A percentile compares a stretch with the other conserved stretches of the same genome.
phyloP scores from a whole-genome alignment of 23 tunicate species.

The Halocynthia roretzi region DNA sequence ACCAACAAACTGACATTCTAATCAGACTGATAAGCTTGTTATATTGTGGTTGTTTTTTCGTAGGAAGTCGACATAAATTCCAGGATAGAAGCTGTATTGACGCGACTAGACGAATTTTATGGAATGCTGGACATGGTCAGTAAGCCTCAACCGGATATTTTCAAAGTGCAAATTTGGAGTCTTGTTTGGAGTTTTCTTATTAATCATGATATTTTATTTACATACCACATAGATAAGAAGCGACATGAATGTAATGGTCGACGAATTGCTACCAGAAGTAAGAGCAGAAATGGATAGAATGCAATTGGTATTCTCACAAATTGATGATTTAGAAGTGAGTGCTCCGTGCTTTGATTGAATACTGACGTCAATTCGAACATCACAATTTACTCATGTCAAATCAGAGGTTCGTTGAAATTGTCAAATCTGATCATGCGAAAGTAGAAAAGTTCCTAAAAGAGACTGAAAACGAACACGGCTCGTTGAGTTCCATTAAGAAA shows the following conservation, averaged over 20 bases:
- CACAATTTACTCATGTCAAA: constrained; percentile 5
- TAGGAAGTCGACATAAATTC: constrained; percentile 36
- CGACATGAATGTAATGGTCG: constrained; percentile 20
- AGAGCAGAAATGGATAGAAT: constrained; percentile 23
- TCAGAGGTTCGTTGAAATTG: constrained; percentile 49
- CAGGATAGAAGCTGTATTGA: constrained; percentile 49
- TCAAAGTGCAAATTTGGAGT: background rate
- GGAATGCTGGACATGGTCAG: constrained; percentile 72
- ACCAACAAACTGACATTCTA: background rate
- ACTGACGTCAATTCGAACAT: background rate
- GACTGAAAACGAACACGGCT: constrained; percentile 30
- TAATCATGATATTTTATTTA: background rate
- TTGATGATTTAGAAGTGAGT: constrained; percentile 52
- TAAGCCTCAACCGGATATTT: background rate
- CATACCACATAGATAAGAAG: constrained; percentile 28
- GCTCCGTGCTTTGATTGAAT: background rate
- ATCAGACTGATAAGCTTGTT: background rate
- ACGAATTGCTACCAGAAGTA: constrained; percentile 33
- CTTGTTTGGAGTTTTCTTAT: background rate
- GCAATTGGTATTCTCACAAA: constrained; percentile 31
- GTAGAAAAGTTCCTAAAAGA: constrained; percentile 31
- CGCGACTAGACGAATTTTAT: constrained; percentile 54
- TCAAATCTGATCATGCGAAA: constrained; percentile 15
- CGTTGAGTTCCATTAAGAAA: constrained; percentile 49
- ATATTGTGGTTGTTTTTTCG: background rate